Evolutionary conservation across 2,113 vertebrate genomes (phyloP).

Genomic region (Gasterosteus aculeatus): DNA sequence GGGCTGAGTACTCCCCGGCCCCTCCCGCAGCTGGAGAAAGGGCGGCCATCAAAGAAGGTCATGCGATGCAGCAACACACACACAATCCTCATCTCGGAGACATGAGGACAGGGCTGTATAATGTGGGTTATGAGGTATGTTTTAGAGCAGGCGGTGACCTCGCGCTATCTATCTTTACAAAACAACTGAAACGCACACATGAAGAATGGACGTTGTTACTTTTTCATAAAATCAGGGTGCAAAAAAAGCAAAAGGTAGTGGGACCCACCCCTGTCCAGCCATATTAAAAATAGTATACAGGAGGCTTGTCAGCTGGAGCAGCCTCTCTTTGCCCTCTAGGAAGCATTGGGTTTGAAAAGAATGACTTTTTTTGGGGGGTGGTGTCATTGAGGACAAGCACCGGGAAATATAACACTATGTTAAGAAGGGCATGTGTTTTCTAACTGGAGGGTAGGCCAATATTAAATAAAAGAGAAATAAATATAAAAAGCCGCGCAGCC

Average conservation of each 20-base stretch:
- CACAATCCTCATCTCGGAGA: slow-evolving; percentile 39
- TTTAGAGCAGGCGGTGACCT: slow-evolving; percentile 40
- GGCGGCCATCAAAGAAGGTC: slow-evolving; percentile 62
- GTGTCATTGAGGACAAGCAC: slow-evolving; percentile 52
- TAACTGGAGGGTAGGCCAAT: slow-evolving; percentile 59
- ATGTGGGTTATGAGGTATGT: slow-evolving; percentile 62
- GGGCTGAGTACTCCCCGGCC: slow-evolving; percentile 34
- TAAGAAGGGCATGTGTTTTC: slow-evolving; percentile 51
- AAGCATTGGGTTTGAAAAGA: slow-evolving; percentile 62
- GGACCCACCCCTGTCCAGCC: slow-evolving; percentile 42
- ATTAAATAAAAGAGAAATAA: slow-evolving; percentile 70
- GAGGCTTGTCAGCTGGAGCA: slow-evolving; percentile 54
- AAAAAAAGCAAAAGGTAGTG: slow-evolving; percentile 16
- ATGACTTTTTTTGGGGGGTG: slow-evolving; percentile 55
- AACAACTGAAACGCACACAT: slow-evolving; percentile 49
- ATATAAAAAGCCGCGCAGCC: slow-evolving; percentile 48
- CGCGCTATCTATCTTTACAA: slow-evolving; percentile 51
- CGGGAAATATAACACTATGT: slow-evolving; percentile 69
- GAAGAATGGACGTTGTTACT: slow-evolving; percentile 64
- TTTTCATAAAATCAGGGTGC: slow-evolving; percentile 60
- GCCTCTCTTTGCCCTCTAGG: slow-evolving; percentile 70
- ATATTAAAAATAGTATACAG: slow-evolving; percentile 74
- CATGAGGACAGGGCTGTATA: neutral
- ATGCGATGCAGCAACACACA: slow-evolving; percentile 24
- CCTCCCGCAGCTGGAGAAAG: slow-evolving; percentile 31